These are phyloP conservation scores for Enteromius radiatus DNA, from an alignment of 2,797 vertebrate species.

Conservation along the genomic window DNA sequence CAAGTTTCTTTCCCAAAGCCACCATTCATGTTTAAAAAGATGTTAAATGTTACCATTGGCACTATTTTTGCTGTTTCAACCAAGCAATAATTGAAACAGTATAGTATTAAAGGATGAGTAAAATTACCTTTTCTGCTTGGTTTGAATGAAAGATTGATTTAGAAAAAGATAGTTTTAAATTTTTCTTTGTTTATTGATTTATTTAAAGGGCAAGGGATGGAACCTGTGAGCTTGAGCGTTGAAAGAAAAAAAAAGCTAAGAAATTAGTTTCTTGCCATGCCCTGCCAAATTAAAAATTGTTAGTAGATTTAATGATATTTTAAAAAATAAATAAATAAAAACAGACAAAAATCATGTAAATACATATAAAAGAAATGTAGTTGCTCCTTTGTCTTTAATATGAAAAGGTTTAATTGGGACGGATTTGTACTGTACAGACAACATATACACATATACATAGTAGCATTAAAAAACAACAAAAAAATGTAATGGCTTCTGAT, in stretches of 20 bases:
- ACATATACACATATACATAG: conserved; percentile 32
- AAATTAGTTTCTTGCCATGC: not conserved
- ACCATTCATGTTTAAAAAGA: not conserved
- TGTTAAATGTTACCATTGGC: not conserved
- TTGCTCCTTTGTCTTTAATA: not conserved
- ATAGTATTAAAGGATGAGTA: not conserved
- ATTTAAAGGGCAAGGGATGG: not conserved
- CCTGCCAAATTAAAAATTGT: not conserved
- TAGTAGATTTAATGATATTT: not conserved
- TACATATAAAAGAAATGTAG: not conserved
- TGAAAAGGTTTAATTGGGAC: conserved; percentile 11
- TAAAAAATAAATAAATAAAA: not conserved
- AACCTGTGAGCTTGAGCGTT: not conserved
- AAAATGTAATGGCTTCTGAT: conserved; percentile 1
- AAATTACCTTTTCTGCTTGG: not conserved
- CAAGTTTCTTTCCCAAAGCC: not conserved
- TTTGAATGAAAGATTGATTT: not conserved
- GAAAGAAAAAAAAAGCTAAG: not conserved
- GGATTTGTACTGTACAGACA: conserved; percentile 27
- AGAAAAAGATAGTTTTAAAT: not conserved
- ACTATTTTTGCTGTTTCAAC: not conserved
- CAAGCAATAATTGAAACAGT: not conserved
- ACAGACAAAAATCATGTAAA: not conserved
- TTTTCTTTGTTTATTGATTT: not conserved
- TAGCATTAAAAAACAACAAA: conserved; percentile 7